Evolutionary conservation across 1,140 invertebrate genomes (phyloP).

Genomic region (Caenorhabditis briggsae): DNA sequence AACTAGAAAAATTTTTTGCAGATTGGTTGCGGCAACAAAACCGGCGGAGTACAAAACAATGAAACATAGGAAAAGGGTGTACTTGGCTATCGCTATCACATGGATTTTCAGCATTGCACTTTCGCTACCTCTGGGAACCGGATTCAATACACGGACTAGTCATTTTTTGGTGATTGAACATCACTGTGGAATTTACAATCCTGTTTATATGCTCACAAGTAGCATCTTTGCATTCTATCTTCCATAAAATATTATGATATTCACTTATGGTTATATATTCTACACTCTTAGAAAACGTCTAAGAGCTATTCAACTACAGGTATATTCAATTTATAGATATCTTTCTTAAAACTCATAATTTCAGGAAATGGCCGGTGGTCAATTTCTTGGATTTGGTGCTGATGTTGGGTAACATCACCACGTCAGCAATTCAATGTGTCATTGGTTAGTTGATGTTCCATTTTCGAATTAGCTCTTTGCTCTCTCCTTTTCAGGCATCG

Average conservation of each 20-base stretch:
- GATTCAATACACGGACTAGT: slow-evolving; percentile 69
- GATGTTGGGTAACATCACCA: slow-evolving; percentile 77
- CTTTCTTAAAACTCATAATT: slow-evolving; percentile 60
- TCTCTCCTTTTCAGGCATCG: slow-evolving; percentile 67
- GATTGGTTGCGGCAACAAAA: slow-evolving; percentile 77
- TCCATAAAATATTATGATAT: slow-evolving; percentile 75
- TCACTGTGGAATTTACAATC: slow-evolving; percentile 77
- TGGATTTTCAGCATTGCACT: slow-evolving; percentile 76
- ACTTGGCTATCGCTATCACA: slow-evolving; percentile 72
- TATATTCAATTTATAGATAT: background rate
- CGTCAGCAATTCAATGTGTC: slow-evolving; percentile 75
- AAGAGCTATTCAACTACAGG: slow-evolving; percentile 68
- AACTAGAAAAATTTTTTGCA: slow-evolving; percentile 58
- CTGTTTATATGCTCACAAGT: slow-evolving; percentile 68
- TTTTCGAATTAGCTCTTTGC: background rate
- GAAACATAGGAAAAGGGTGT: slow-evolving; percentile 75
- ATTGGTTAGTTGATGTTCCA: slow-evolving; percentile 69
- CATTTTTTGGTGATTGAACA: slow-evolving; percentile 71
- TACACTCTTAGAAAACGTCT: slow-evolving; percentile 72
- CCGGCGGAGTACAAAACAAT: slow-evolving; percentile 78
- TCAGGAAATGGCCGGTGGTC: slow-evolving; percentile 77
- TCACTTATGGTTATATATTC: slow-evolving; percentile 77
- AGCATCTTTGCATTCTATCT: slow-evolving; percentile 77
- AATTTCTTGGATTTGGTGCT: slow-evolving; percentile 76
- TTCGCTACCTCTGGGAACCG: slow-evolving; percentile 70